Evolutionary conservation across 2,888 invertebrate genomes (phyloP).

Genomic region (Ormyrus labotus): DNA sequence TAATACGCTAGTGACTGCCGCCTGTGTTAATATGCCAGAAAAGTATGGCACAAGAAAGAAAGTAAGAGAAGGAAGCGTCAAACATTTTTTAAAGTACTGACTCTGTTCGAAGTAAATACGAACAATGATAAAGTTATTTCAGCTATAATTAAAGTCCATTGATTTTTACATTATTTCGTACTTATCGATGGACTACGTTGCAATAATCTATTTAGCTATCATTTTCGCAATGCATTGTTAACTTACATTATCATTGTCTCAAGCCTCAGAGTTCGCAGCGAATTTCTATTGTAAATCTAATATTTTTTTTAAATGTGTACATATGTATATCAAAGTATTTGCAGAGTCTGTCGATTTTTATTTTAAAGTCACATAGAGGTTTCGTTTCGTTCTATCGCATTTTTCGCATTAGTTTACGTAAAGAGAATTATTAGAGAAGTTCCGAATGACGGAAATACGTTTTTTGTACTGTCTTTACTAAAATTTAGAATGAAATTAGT

Average conservation of each 20-base stretch:
- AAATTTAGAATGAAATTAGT: conserved; percentile 6
- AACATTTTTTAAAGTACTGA: conserved; percentile 12
- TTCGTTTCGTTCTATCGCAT: conserved; percentile 6
- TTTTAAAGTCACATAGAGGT: conserved; percentile 12
- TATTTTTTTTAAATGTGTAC: conserved; percentile 42
- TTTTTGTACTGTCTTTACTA: conserved; percentile 36
- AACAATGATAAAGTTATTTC: not conserved
- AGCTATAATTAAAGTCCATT: conserved; percentile 18
- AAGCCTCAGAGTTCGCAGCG: not conserved
- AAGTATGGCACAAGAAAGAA: not conserved
- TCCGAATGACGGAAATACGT: conserved; percentile 8
- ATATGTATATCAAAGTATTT: conserved; percentile 47
- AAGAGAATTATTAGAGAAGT: conserved; percentile 12
- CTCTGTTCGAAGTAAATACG: too few species aligned
- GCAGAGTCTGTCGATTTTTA: conserved; percentile 15
- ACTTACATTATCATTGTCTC: conserved; percentile 26
- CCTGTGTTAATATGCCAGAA: conserved; percentile 30
- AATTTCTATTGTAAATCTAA: conserved; percentile 13
- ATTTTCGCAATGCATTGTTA: conserved; percentile 18
- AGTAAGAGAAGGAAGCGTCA: conserved; percentile 2
- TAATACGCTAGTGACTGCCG: conserved; percentile 43
- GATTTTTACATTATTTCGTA: conserved; percentile 31
- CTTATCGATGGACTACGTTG: conserved; percentile 20
- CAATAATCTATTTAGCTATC: conserved; percentile 13
- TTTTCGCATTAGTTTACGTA: not conserved